phyloP scores from a whole-genome alignment of 2,888 invertebrate species.

The Heliconius ethilla region DNA sequence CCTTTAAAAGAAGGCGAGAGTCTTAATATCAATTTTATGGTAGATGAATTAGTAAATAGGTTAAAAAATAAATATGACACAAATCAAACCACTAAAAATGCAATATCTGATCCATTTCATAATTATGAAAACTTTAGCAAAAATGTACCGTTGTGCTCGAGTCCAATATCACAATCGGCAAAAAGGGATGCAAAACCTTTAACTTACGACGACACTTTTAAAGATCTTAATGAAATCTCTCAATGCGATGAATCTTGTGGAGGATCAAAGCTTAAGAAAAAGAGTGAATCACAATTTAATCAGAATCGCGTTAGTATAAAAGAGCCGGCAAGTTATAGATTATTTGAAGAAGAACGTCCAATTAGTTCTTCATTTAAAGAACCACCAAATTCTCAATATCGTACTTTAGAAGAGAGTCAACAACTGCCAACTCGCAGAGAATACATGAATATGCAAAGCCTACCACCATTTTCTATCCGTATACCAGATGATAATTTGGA shows the following conservation, averaged over 20 bases:
- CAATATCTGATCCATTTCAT: conserved; percentile 39
- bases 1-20: conserved; percentile 48
- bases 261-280: conserved; percentile 2
- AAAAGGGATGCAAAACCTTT: not conserved
- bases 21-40: conserved; percentile 54
- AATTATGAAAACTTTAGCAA: conserved; percentile 50
- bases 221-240: conserved; percentile 28
- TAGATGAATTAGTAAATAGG: conserved; percentile 53
- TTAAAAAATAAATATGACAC: conserved; percentile 48
- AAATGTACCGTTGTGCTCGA: conserved; percentile 47
- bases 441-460: conserved; percentile 23
- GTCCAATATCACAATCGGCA: conserved; percentile 27
- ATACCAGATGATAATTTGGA: conserved; percentile 1
- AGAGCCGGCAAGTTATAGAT: conserved; percentile 34
- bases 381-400: conserved; percentile 34
- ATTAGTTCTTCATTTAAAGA: conserved; percentile 32
- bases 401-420: conserved; percentile 36
- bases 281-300: not conserved
- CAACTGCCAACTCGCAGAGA: conserved; percentile 12
- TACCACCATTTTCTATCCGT: conserved; percentile 12
- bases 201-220: conserved; percentile 5
- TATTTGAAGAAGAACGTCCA: conserved; percentile 32
- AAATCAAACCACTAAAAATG: conserved; percentile 33
- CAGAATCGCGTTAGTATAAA: conserved; percentile 20
- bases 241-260: conserved; percentile 25